Evolutionary conservation across 2,797 vertebrate species (phyloP).

Genomic region (Onychomys arenicola): DNA sequence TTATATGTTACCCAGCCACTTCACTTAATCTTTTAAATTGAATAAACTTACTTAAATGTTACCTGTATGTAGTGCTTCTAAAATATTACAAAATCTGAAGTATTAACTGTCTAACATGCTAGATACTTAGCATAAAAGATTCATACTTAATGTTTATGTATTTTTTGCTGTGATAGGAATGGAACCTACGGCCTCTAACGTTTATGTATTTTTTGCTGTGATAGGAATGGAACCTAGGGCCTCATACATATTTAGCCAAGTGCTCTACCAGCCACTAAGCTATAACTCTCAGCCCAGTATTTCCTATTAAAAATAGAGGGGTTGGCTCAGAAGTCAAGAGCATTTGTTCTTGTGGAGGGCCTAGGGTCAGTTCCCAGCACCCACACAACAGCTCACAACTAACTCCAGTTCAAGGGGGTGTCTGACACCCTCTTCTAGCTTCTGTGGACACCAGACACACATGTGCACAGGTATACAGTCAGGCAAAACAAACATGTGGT

Average conservation of each 20-base stretch:
- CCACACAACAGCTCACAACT: neutral
- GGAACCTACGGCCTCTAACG: too few species aligned
- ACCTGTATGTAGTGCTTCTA: neutral
- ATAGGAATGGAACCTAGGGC: neutral
- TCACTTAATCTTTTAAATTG: neutral
- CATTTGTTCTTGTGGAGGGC: neutral
- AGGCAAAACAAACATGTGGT: too few species aligned
- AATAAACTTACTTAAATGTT: neutral
- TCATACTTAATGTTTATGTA: too few species aligned
- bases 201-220: neutral
- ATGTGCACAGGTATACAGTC: too few species aligned
- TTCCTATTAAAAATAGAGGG: neutral
- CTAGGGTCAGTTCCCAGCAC: neutral
- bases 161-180: too few species aligned
- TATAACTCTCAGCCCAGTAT: neutral
- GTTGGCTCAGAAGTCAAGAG: neutral
- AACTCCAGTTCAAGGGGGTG: too few species aligned
- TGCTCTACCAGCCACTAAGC: neutral
- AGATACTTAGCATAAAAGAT: neutral
- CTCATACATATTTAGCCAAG: neutral
- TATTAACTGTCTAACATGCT: neutral
- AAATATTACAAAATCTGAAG: neutral
- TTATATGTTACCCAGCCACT: neutral
- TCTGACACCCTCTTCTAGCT: too few species aligned
- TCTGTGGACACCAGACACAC: too few species aligned